Evolutionary conservation across 2,888 invertebrate genomes (phyloP), one percentile per base, ranked within the genome.

Genomic region (Acleris cristana): DNA sequence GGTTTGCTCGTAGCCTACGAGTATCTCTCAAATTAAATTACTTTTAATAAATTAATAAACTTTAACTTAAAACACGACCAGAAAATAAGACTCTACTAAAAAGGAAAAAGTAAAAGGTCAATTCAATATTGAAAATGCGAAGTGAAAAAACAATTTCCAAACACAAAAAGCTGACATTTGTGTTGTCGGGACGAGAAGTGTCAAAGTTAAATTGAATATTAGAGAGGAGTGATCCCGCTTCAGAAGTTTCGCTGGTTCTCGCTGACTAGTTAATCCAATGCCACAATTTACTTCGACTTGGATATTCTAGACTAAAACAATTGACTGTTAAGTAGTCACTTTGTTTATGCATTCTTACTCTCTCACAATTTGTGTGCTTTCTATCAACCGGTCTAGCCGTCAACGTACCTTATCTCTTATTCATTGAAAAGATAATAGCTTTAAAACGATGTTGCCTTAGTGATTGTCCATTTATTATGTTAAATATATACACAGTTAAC

Each of bases 161-260:
- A 84, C 82, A 84, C 85, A 87, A 88, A 90, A 88, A 85, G 83
- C 86, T 83, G 82, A 80, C 86, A 83, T 81, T 83, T 89, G 88
- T 88, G 88, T 84, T 83, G 85, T 87, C 82, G 82, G 87, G 84
- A 85, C 79, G 84, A 81, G 80, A 91, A 92, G 90, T 91, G 92
- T 92, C 92, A 91, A 92, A 92, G 90, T 92, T 92, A 91, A 92
- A 92, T 92, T 92, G 92, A 92, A 92, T 92, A 91, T 92, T 92
- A 90, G 86, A 86, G 85, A 74, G 82, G 87, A 91, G 88, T 92
- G 91, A 92, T 92, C 90, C 88, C 82, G 74, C 73, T 72, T 77
- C 75, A 74, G 82, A 88, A 90, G 89, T 90, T 89, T 85, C 78
- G 81, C 79, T 80, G 83, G 83, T 82, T 83, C 79, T 78, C 78